Evolutionary conservation across 2,888 invertebrate genomes (phyloP).

Genomic region (Isotomurus palustris): DNA sequence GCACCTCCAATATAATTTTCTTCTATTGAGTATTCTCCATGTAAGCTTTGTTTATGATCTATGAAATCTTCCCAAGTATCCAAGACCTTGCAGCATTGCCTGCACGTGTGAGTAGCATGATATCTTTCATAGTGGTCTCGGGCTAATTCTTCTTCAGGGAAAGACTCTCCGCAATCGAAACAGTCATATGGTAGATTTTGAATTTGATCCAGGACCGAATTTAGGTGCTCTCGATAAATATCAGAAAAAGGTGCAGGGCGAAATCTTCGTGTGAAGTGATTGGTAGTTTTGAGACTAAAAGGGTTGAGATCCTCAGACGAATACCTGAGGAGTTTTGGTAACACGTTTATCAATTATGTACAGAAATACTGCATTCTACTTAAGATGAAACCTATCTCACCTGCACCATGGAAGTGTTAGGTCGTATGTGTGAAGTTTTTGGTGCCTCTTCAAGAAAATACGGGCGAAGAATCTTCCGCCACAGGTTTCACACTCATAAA

Average conservation of each 20-base stretch:
- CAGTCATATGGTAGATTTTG: conserved; percentile 30
- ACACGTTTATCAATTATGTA: not conserved
- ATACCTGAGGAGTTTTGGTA: conserved; percentile 14
- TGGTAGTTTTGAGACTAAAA: no score
- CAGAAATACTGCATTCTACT: not conserved
- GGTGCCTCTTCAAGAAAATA: conserved; percentile 39
- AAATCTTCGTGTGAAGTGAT: conserved; percentile 38
- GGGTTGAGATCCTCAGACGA: conserved; percentile 10
- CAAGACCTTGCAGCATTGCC: conserved; percentile 28
- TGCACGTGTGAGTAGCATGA: conserved; percentile 35
- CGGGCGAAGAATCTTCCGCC: conserved; percentile 37
- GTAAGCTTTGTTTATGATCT: conserved; percentile 27
- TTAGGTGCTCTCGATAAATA: conserved; percentile 24
- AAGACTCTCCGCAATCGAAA: conserved; percentile 28
- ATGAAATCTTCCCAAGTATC: conserved; percentile 14
- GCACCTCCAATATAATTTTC: conserved; percentile 32
- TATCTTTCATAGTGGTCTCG: conserved; percentile 31
- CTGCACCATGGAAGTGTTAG: conserved; percentile 19
- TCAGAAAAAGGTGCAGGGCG: conserved; percentile 35
- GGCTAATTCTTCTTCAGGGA: conserved; percentile 26
- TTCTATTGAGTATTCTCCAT: conserved; percentile 18
- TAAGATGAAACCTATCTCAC: conserved; percentile 4
- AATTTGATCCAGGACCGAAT: conserved; percentile 16
- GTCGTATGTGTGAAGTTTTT: conserved; percentile 41
- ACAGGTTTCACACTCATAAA: conserved; percentile 37